Evolutionary conservation across 2,113 vertebrate genomes (phyloP).

Genomic region (Cyphomyrus plagiostoma): DNA sequence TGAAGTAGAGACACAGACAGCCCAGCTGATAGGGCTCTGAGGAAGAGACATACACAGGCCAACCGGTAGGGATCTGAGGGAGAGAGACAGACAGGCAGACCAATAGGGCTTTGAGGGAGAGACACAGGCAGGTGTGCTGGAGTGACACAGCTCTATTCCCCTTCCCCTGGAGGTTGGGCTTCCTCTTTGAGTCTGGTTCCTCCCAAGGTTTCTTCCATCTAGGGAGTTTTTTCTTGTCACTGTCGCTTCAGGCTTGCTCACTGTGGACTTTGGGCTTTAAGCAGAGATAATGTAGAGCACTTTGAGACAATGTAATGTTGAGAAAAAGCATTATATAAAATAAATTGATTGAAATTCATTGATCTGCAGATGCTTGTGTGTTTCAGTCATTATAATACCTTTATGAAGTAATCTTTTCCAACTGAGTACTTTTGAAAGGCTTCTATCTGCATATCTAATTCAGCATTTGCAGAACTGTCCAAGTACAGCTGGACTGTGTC

Average conservation of each 20-base stretch:
- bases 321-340: background rate
- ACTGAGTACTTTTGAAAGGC: background rate
- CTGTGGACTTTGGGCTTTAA: too few relatives aligned
- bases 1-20: background rate
- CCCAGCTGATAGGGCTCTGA: background rate
- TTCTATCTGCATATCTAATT: background rate
- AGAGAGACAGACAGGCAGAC: background rate
- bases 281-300: too few relatives aligned
- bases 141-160: background rate
- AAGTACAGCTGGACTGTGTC: background rate
- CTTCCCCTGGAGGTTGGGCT: too few relatives aligned
- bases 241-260: too few relatives aligned
- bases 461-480: background rate
- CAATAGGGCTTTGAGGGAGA: background rate
- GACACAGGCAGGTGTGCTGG: background rate
- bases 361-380: background rate
- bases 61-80: background rate
- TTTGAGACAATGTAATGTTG: too few relatives aligned
- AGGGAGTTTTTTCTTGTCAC: too few relatives aligned
- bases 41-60: background rate
- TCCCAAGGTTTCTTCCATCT: too few relatives aligned
- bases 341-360: background rate
- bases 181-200: too few relatives aligned
- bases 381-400: background rate
- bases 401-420: background rate